Percentiles rank a stretch among this genome's conserved stretches.
Evolutionary conservation across 1,140 invertebrate species (phyloP).

Genomic region (Pantala flavescens): DNA sequence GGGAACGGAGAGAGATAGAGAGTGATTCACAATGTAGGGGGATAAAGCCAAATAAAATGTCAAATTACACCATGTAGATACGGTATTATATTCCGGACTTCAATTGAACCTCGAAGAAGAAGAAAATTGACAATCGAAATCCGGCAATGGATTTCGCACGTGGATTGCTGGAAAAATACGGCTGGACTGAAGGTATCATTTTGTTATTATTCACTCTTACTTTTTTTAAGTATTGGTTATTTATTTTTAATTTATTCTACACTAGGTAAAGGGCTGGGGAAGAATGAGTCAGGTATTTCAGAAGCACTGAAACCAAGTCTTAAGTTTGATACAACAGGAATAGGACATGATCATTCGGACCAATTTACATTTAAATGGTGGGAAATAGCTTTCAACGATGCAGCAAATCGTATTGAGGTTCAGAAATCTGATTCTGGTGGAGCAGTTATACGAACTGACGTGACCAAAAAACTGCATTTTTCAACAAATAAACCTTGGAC

Average conservation of each 20-base stretch:
- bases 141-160: slow-evolving; percentile 43
- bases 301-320: slow-evolving; percentile 61
- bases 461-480: slow-evolving; percentile 36
- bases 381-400: slow-evolving; percentile 63
- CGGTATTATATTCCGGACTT: too few relatives aligned
- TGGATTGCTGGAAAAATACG: slow-evolving; percentile 50
- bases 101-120: too few relatives aligned
- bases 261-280: slow-evolving; percentile 69
- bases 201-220: slow-evolving; percentile 18
- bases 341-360: slow-evolving; percentile 58
- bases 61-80: too few relatives aligned
- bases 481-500: slow-evolving; percentile 38
- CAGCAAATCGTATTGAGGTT: slow-evolving; percentile 52
- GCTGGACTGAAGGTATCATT: slow-evolving; percentile 51
- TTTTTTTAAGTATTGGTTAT: slow-evolving; percentile 16
- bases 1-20: too few relatives aligned
- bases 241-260: slow-evolving; percentile 20
- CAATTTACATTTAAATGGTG: slow-evolving; percentile 74
- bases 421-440: slow-evolving; percentile 29
- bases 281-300: slow-evolving; percentile 59
- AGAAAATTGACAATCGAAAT: too few relatives aligned
- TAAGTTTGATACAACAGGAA: slow-evolving; percentile 64
- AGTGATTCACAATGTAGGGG: too few relatives aligned
- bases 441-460: slow-evolving; percentile 24
- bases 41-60: too few relatives aligned